Percentiles rank a stretch among this genome's conserved stretches.
These are phyloP conservation scores for Coronaproctus castanopsis DNA, from an alignment of 2,888 invertebrate species.

Conservation along the genomic window DNA sequence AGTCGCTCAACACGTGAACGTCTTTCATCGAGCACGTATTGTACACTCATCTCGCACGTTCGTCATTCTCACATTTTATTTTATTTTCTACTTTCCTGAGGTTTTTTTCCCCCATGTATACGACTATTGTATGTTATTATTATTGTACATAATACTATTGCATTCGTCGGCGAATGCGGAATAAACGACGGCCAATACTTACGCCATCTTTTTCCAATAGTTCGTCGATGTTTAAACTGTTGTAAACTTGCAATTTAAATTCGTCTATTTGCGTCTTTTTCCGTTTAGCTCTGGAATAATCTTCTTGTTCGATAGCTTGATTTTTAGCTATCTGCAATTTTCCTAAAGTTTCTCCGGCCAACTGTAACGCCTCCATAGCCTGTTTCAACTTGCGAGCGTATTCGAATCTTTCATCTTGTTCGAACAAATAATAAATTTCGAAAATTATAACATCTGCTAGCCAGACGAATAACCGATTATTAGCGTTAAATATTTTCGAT, in stretches of 20 bases:
- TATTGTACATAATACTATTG: too few species aligned
- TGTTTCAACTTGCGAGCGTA: slow-evolving; percentile 78
- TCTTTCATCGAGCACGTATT: too few species aligned
- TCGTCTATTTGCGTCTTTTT: slow-evolving; percentile 79
- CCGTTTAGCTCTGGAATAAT: slow-evolving; percentile 72
- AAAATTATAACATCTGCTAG: too few species aligned
- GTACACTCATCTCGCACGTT: too few species aligned
- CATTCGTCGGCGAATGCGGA: too few species aligned
- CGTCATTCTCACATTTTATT: too few species aligned
- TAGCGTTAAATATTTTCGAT: background rate
- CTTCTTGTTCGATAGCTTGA: slow-evolving; percentile 77
- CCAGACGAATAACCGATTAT: background rate
- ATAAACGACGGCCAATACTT: slow-evolving; percentile 21
- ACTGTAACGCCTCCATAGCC: slow-evolving; percentile 60
- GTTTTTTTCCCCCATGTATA: too few species aligned
- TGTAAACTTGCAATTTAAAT: slow-evolving; percentile 53
- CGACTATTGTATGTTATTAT: too few species aligned
- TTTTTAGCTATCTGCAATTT: slow-evolving; percentile 78
- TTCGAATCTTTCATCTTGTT: slow-evolving; percentile 69
- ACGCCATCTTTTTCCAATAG: slow-evolving; percentile 61
- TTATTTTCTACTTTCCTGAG: too few species aligned
- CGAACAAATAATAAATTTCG: too few species aligned
- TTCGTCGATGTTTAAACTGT: slow-evolving; percentile 49
- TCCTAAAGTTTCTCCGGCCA: slow-evolving; percentile 72
- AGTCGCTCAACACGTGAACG: too few species aligned